Base-by-base conservation (phyloP, 2,113 vertebrate species). In the Bubo bubo region DNA sequence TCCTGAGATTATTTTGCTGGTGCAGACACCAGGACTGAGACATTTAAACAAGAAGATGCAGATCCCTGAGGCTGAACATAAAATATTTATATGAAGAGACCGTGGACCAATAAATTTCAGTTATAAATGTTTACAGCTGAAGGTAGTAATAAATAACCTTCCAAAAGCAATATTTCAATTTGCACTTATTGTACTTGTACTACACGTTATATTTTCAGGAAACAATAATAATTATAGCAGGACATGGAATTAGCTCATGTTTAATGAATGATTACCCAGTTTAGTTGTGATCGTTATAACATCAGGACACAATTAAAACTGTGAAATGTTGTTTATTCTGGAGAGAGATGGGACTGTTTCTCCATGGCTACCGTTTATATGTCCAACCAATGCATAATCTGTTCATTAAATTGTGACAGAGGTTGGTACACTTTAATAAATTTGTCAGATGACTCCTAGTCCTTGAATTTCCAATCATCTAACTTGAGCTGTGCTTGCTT, bases 41-140 rank as follows among this genome's bases (percentile, higher is more conserved):
- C 94, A 93, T 98, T 98, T 96, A 97, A 97, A 98, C 30, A 60
- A 94, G 94, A 97, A 97, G 97, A 98, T 95, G 95, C 96, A 73
- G 94, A 95, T 97, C 98, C 98, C 97, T 84, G 86, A 96, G 98
- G 97, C 97, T 97, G 90, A 97, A 96, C 90, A 97, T 98, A 98
- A 98, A 98, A 98, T 98, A 98, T 98, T 98, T 97, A 98, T 98
- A 98, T 94, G 97, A 97, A 96, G 91, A 96, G 94, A 97, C 86
- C 67, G 3, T 95, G 95, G 96, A 92, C 97, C 96, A 98, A 98
- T 98, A 98, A 98, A 98, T 98, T 98, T 97, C 77, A 80, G 94
- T 98, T 98, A 97, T 95, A 98, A 98, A 98, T 97, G 98, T 97
- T 98, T 98, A 97, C 94, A 97, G 97, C 95, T 96, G 91, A 93